Conservation (phyloP, 2,113 vertebrate genomes). For the Bos taurus region ARS-UCD2.0 NC_037330.1:71595001-71595500, state of each 20-base stretch:
- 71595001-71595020: not conserved
- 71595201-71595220: not conserved
- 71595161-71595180: not conserved
- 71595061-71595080: not conserved
- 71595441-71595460: not conserved
- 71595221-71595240: slow-evolving; percentile 44
- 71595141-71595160: not conserved
- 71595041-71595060: not conserved
- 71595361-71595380: not conserved
- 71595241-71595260: slow-evolving; percentile 46
- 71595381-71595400: not conserved
- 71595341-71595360: slow-evolving; percentile 38
- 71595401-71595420: slow-evolving; percentile 40
- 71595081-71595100: not conserved
- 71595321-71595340: slow-evolving; percentile 52
- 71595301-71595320: slow-evolving; percentile 36
- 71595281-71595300: slow-evolving; percentile 34
- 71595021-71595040: not conserved
- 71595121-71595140: not conserved
- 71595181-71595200: not conserved
- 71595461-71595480: slow-evolving; percentile 3
- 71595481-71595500: slow-evolving; percentile 20
- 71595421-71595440: slow-evolving; percentile 28
- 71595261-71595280: slow-evolving; percentile 51
- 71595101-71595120: not conserved